Percentiles rank a stretch among this genome's conserved stretches.
Conservation (phyloP, 2,113 vertebrate species). For the Crotalus horridus region DNA sequence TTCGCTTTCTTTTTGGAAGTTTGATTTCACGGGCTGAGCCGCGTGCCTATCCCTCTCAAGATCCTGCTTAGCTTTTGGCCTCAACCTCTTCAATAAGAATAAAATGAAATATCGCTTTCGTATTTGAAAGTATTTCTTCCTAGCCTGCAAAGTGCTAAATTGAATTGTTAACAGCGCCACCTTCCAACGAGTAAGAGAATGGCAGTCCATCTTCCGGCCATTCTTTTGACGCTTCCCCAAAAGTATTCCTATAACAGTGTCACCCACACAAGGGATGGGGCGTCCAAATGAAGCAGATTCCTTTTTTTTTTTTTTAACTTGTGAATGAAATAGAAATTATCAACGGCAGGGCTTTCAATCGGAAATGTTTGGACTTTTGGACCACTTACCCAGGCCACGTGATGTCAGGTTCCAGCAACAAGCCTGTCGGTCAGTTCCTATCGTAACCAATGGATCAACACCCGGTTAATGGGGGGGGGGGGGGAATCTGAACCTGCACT, state of each 20-base stretch:
- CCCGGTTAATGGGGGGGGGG: too few relatives aligned
- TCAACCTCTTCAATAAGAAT: background rate
- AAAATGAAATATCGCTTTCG: background rate
- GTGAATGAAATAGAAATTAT: background rate
- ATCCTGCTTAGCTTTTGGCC: background rate
- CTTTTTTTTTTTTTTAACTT: background rate
- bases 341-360: background rate
- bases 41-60: background rate
- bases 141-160: background rate
- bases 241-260: background rate
- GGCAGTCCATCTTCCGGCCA: background rate
- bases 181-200: background rate
- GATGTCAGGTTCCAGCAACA: background rate
- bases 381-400: background rate
- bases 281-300: background rate
- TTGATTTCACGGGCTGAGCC: background rate
- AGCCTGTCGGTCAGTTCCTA: background rate
- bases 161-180: background rate
- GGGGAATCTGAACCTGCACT: background rate
- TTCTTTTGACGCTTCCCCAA: background rate
- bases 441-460: background rate
- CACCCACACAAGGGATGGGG: background rate
- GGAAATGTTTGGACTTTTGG: background rate
- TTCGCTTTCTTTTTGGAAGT: background rate
- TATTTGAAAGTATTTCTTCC: background rate